These are phyloP conservation scores for Xiphophorus couchianus DNA, from an alignment of 2,113 vertebrate species.

Conservation along the genomic window DNA sequence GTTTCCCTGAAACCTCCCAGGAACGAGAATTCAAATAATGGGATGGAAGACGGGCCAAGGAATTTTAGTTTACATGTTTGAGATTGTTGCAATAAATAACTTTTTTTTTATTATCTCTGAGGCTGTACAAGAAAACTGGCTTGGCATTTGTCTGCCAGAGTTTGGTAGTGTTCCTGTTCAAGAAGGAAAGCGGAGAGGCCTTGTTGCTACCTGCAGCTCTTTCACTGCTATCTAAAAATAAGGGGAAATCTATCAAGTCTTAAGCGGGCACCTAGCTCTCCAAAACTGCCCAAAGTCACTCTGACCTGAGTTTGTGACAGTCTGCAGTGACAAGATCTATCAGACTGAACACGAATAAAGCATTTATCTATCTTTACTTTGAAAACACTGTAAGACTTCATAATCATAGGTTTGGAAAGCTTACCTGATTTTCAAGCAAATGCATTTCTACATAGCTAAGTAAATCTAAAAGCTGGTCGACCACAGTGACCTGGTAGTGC, in stretches of 20 bases:
- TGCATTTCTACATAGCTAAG: background rate
- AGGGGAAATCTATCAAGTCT: constrained; percentile 70
- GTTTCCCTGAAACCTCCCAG: constrained; percentile 39
- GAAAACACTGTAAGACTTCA: background rate
- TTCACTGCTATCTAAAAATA: constrained; percentile 63
- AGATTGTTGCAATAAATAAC: constrained; percentile 58
- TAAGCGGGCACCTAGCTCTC: constrained; percentile 51
- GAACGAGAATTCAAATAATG: constrained; percentile 44
- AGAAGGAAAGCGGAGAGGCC: constrained; percentile 39
- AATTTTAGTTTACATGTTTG: constrained; percentile 53
- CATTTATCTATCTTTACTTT: background rate
- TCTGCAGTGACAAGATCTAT: constrained; percentile 25
- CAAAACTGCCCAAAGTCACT: constrained; percentile 44
- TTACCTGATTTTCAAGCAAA: constrained; percentile 4
- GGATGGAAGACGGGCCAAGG: constrained; percentile 29
- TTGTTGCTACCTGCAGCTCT: constrained; percentile 49
- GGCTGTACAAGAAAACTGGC: constrained; percentile 26
- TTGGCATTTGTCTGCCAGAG: constrained; percentile 25
- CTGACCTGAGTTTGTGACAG: constrained; percentile 39
- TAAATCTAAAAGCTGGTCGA: constrained; percentile 7
- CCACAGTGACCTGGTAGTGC: constrained; percentile 21
- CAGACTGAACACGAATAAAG: constrained; percentile 28
- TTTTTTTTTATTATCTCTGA: constrained; percentile 39
- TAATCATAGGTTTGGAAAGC: background rate
- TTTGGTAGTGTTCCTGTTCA: constrained; percentile 30